Conservation (phyloP, 2,113 vertebrate genomes). For the Esox niger region DNA sequence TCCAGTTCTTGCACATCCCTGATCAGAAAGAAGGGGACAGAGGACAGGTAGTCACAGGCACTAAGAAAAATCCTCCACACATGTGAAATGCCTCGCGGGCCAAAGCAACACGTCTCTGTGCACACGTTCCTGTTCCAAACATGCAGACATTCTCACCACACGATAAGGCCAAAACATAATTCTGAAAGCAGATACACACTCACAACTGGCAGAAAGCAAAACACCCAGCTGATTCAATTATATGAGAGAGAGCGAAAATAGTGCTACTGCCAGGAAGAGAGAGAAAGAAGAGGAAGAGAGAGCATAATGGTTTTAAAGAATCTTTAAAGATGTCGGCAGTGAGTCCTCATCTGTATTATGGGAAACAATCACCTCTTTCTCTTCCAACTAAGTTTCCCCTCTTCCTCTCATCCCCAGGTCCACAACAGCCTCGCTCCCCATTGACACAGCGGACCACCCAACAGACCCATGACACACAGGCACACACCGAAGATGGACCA, state of each 20-base stretch:
- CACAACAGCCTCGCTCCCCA: neutral
- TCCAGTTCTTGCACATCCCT: neutral
- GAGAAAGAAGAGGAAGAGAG: neutral
- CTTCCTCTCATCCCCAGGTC: neutral
- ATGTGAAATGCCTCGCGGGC: neutral
- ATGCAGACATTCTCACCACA: neutral
- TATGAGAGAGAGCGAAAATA: conserved; percentile 64
- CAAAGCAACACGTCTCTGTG: neutral
- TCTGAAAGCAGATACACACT: conserved; percentile 1
- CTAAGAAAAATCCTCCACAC: neutral
- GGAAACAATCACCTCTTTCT: neutral
- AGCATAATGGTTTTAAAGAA: neutral
- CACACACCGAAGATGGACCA: neutral
- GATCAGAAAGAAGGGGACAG: neutral
- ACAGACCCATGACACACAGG: neutral
- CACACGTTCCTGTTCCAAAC: neutral
- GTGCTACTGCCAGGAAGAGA: conserved; percentile 35
- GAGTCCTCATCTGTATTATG: neutral
- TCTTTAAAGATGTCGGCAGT: neutral
- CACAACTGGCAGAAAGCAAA: conserved; percentile 41
- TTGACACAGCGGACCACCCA: neutral
- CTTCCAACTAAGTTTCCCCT: neutral
- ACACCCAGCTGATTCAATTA: conserved; percentile 63
- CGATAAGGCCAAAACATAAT: neutral
- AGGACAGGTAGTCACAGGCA: neutral